Conservation (phyloP, 1,140 invertebrate species). For the Temnothorax nylanderi region DNA sequence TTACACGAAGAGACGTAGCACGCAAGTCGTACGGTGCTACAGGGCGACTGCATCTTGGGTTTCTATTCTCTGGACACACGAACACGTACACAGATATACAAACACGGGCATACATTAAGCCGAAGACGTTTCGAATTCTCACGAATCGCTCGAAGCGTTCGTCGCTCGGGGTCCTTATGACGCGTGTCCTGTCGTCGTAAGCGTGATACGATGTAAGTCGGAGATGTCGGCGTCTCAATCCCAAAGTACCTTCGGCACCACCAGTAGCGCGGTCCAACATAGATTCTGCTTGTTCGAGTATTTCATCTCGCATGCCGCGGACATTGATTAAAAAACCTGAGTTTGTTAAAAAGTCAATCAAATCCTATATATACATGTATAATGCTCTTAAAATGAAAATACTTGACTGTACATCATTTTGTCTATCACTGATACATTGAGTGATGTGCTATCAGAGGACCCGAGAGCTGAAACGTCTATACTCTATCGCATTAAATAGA, state of each 20-base stretch:
- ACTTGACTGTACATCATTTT: background rate
- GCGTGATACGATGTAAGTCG: conserved; percentile 58
- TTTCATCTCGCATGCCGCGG: background rate
- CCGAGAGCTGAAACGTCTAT: background rate
- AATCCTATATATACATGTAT: background rate
- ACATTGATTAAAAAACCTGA: background rate
- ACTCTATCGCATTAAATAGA: background rate
- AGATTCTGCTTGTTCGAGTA: background rate
- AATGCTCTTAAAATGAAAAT: background rate
- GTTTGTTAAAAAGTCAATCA: background rate
- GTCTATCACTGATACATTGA: background rate
- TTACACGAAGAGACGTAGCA: conserved; percentile 46
- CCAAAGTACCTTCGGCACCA: background rate
- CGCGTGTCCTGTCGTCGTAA: conserved; percentile 69
- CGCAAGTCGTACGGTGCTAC: conserved; percentile 37
- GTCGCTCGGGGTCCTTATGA: conserved; percentile 68
- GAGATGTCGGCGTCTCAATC: conserved; percentile 53
- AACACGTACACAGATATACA: conserved; percentile 56
- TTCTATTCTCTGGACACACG: conserved; percentile 40
- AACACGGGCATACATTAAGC: conserved; percentile 48
- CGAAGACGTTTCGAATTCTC: conserved; percentile 61
- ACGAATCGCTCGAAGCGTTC: conserved; percentile 65
- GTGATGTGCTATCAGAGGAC: background rate
- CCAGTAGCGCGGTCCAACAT: background rate
- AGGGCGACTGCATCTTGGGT: conserved; percentile 28